Base-by-base conservation (phyloP, 1,140 invertebrate genomes). In the Ceratina calcarata region DNA sequence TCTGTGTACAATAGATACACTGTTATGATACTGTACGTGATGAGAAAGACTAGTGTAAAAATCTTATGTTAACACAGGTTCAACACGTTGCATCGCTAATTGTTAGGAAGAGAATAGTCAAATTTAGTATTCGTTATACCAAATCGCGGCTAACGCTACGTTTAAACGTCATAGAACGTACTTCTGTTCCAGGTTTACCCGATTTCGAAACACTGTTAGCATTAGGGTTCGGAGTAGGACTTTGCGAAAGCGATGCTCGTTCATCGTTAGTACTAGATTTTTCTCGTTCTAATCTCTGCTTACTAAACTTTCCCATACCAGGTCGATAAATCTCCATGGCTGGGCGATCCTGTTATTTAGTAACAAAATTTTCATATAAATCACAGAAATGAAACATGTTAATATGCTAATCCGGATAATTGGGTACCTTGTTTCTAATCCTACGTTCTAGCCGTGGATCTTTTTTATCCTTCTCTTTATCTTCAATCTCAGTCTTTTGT, bases 321-420 rank as follows among this genome's bases (percentile, higher is more conserved):
- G 96, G 96, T 72, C 95, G 94, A 89, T 96, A 96, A 78, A 96
- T 96, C 78, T 95, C 95, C 82, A 96, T 94, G 60, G 95, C 94
- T 13, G 96, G 96, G 64, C 96, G 95, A 90, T 96, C 95, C 95
- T 96, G 81, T 45, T 92, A 90, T 45, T 20, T 27, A 16, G 60
- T 65, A 70, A 16, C 58, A 74, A 27, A 51, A 32, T 22, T 18
- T n/a, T 45, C 55, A 24, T 12, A 49, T 10, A 67, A 32, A 66
- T 55, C 4, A 8, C 22, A 24, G 20, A 70, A 18, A 65, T 55
- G 12, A 45, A 60, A 51, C 70, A 69, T 3, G 24, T 57, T 22
- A 60, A 27, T 66, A 58, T 67, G 71, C 24, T 45, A 64, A 24
- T 24, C 10, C 49, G 49, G 49, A 49, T 49, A 70, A 75, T 77